Base-by-base conservation (phyloP, 2,797 vertebrate genomes). In the Spinibarbus caldwelli region DNA sequence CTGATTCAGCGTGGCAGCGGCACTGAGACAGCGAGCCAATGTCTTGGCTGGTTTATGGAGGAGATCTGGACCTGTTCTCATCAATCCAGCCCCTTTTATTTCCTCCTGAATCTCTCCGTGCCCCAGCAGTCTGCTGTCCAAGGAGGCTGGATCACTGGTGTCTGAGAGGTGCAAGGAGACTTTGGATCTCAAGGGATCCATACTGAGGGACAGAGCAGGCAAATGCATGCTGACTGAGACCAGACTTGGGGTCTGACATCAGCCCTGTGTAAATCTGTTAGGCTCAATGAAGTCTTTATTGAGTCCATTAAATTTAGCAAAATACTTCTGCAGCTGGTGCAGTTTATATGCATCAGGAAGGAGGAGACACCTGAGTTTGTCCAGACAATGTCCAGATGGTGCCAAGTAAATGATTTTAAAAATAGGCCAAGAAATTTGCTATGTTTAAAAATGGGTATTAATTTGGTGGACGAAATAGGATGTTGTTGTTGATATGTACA, bases 71-170 rank as follows among this genome's bases (percentile, higher is more conserved):
- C 70, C 72, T 64, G 57, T 86, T 83, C 68, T 75, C 86, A 88
- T 88, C 87, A 88, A 89, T 89, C 85, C 84, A 72, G 62, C 21
- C n/a, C 29, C 86, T 88, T 88, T 87, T 88, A 87, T 86, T 86
- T 83, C 67, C 77, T 67, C 85, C 86, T 86, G 81, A 87, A 86
- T 80, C 81, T 87, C 80, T 83, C 77, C 78, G 59, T 36, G 70
- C 68, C 77, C 59, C 54, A 68, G 67, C 10, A 82, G 77, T 19
- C 45, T 78, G 36, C 68, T 34, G 73, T 85, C 85, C 34, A 14
- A 41, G 43, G 82, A 76, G 43, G 59, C 78, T 52, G 62, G 75
- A 84, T 84, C 62, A 31, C 59, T 80, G 62, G 36, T 43, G 26
- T 38, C 41, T 79, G 68, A 26, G 54, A 23, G 70, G 52, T 64